Evolutionary conservation across 2,888 invertebrate species (phyloP).

Genomic region (Schrankia costaestrigalis): DNA sequence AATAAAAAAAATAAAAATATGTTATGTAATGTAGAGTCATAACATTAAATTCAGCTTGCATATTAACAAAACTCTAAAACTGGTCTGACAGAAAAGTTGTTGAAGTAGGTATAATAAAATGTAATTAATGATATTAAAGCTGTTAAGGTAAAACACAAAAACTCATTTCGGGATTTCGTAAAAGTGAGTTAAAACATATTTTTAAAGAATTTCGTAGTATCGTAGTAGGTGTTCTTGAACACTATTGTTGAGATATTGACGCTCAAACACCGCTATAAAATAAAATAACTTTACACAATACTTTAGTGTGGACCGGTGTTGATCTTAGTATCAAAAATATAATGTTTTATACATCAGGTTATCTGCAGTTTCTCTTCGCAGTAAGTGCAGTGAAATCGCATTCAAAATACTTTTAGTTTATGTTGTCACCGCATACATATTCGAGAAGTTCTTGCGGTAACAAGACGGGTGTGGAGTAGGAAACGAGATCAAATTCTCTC

Average conservation of each 20-base stretch:
- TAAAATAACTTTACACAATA: constrained; percentile 15
- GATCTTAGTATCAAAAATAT: constrained; percentile 16
- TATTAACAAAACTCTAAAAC: no score
- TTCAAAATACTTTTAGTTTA: constrained; percentile 4
- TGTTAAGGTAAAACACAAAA: no score
- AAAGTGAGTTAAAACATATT: no score
- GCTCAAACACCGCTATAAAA: constrained; percentile 1
- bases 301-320: constrained; percentile 6
- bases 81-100: no score
- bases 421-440: constrained; percentile 1
- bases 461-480: neutral
- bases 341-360: constrained; percentile 24
- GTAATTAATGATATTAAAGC: no score
- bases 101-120: no score
- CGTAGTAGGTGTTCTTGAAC: constrained; percentile 1
- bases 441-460: neutral
- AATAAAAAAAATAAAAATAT: no score
- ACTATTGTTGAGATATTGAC: neutral
- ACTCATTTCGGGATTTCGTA: no score
- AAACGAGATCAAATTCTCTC: neutral
- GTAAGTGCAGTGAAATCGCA: constrained; percentile 5
- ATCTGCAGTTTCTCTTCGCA: constrained; percentile 17
- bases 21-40: no score
- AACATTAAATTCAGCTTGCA: no score
- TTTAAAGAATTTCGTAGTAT: no score